Conservation (phyloP, 23 tunicate genomes). For the Oikopleura albicans region DNA sequence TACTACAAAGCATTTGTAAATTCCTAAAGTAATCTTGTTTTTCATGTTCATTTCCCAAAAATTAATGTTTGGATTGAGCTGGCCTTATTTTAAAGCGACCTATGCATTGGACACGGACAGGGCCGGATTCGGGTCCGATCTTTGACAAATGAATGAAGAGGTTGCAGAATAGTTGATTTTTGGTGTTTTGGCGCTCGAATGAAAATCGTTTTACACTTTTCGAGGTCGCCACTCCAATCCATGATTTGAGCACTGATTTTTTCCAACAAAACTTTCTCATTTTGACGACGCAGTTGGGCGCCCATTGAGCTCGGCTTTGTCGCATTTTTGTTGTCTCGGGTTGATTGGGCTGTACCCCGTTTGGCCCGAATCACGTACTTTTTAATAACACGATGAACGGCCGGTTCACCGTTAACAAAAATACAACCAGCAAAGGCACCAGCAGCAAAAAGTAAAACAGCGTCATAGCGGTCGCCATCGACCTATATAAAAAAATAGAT, state of each 20-base stretch:
- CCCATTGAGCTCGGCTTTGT: background rate
- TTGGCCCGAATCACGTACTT: slow-evolving; percentile 6
- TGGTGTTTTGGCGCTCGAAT: slow-evolving; percentile 9
- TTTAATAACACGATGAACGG: background rate
- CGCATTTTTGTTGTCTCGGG: background rate
- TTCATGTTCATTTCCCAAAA: no score
- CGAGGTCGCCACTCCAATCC: background rate
- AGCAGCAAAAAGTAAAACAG: slow-evolving; percentile 3
- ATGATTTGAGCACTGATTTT: background rate
- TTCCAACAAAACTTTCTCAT: background rate
- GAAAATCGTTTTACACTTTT: background rate
- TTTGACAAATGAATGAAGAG: background rate
- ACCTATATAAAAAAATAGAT: no score
- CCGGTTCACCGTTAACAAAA: background rate
- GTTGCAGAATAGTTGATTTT: background rate
- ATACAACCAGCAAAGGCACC: slow-evolving; percentile 17
- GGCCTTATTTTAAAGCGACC: no score
- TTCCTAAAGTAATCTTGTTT: no score
- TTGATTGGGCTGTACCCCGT: background rate
- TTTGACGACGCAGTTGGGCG: background rate
- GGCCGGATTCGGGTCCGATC: background rate
- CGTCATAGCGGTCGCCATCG: background rate
- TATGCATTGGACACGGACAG: background rate
- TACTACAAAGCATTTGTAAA: no score
- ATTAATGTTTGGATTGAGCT: no score